phyloP scores from a whole-genome alignment of 2,888 invertebrate species.

The Drosophila paramelanica region DNA sequence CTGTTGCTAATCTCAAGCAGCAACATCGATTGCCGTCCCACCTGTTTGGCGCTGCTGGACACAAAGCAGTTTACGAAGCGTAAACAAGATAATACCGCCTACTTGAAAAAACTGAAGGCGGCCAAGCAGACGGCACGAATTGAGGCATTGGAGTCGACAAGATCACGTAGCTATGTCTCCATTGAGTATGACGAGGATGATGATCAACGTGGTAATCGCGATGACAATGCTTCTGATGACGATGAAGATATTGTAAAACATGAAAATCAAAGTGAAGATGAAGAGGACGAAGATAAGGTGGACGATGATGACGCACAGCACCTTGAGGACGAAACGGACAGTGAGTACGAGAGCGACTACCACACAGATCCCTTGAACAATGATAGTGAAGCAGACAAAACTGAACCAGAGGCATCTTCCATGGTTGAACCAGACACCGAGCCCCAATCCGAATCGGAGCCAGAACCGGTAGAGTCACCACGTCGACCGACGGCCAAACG shows the following conservation, averaged over 20 bases:
- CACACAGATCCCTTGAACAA: neutral
- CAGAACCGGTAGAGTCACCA: neutral
- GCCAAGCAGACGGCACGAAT: conserved; percentile 3
- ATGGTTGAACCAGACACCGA: neutral
- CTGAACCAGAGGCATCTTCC: neutral
- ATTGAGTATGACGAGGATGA: conserved; percentile 77
- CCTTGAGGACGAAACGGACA: neutral
- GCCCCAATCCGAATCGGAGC: neutral
- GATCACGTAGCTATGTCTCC: conserved; percentile 73
- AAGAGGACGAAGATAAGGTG: neutral
- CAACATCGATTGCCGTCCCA: conserved; percentile 90
- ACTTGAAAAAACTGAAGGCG: neutral
- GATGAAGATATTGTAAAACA: neutral
- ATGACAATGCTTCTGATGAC: neutral
- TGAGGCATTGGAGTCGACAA: conserved; percentile 5
- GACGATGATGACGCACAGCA: neutral
- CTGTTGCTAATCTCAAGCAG: conserved; percentile 86
- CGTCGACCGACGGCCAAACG: neutral
- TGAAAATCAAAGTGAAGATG: neutral
- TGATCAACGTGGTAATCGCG: neutral
- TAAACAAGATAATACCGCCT: neutral
- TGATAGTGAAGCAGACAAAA: conserved; percentile 4
- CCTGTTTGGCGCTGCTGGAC: conserved; percentile 88
- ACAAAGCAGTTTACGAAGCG: conserved; percentile 75
- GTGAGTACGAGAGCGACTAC: neutral